These are phyloP conservation scores for Theocolax elegans DNA, from an alignment of 1,140 invertebrate genomes.

Conservation along the genomic window DNA sequence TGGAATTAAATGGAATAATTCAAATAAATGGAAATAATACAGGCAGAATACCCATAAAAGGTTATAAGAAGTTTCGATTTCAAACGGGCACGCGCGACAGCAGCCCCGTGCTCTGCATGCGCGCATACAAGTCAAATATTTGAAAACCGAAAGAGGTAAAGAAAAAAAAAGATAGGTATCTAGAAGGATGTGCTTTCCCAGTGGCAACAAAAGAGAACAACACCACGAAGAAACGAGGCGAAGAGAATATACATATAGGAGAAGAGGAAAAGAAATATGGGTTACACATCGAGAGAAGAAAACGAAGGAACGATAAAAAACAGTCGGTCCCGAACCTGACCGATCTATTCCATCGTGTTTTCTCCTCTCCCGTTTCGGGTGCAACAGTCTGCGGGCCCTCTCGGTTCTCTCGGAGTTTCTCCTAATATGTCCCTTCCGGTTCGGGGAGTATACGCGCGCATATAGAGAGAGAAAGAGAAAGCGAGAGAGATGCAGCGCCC, in stretches of 20 bases:
- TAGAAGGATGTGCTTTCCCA: background rate
- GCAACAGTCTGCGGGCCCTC: background rate
- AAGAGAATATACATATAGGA: background rate
- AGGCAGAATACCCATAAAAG: no score
- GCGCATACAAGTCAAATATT: background rate
- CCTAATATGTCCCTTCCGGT: conserved; percentile 42
- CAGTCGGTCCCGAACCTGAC: no score
- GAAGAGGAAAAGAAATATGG: background rate
- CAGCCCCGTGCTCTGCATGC: no score
- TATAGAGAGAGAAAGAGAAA: background rate
- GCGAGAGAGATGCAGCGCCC: background rate
- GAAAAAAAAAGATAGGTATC: background rate
- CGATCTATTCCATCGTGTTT: conserved; percentile 12
- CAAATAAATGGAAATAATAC: no score
- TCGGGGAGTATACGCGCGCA: background rate
- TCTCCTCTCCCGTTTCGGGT: background rate
- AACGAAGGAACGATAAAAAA: conserved; percentile 37
- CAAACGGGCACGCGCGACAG: no score
- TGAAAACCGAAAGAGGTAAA: background rate
- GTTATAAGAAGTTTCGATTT: no score
- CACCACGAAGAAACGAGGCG: background rate
- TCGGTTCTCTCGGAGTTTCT: conserved; percentile 9
- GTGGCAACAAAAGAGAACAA: background rate
- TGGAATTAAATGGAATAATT: no score
- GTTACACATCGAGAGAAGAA: background rate